These are phyloP conservation scores for Microchirus variegatus DNA, from an alignment of 2,797 vertebrate genomes.

Conservation along the genomic window DNA sequence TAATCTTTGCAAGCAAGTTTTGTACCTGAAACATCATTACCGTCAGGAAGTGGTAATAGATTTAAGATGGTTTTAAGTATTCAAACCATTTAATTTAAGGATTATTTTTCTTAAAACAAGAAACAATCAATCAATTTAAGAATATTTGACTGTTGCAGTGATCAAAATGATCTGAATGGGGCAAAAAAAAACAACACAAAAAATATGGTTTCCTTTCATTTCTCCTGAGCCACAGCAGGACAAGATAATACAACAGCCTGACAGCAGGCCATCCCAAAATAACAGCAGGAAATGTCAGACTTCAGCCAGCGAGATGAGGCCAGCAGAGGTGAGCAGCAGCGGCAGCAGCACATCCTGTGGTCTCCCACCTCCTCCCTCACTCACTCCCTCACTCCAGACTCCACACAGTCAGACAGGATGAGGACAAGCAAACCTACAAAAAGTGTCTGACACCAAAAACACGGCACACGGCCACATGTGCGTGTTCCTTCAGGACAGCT, in stretches of 20 bases:
- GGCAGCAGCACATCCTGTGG: neutral
- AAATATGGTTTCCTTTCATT: slow-evolving; percentile 16
- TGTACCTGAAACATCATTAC: too few species aligned
- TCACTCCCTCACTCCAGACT: neutral
- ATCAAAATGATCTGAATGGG: too few species aligned
- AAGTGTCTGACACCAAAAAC: neutral
- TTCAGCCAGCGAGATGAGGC: slow-evolving; percentile 53
- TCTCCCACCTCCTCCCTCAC: slow-evolving; percentile 5
- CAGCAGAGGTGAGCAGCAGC: slow-evolving; percentile 38
- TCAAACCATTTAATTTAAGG: too few species aligned
- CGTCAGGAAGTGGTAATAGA: too few species aligned
- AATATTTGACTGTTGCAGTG: too few species aligned
- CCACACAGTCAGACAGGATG: slow-evolving; percentile 25
- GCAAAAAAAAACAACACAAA: too few species aligned
- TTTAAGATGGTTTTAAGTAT: too few species aligned
- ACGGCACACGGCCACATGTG: slow-evolving; percentile 1
- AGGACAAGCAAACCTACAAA: slow-evolving; percentile 19
- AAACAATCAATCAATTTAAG: too few species aligned
- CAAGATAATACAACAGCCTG: slow-evolving; percentile 25
- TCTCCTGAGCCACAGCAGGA: slow-evolving; percentile 35
- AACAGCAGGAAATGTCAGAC: slow-evolving; percentile 67
- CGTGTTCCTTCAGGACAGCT: slow-evolving; percentile 5
- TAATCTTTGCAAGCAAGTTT: too few species aligned
- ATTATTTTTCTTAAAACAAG: too few species aligned
- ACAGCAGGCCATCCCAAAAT: slow-evolving; percentile 57